Conservation (phyloP, 2,888 invertebrate genomes). For the Calliscelio sp. region DNA sequence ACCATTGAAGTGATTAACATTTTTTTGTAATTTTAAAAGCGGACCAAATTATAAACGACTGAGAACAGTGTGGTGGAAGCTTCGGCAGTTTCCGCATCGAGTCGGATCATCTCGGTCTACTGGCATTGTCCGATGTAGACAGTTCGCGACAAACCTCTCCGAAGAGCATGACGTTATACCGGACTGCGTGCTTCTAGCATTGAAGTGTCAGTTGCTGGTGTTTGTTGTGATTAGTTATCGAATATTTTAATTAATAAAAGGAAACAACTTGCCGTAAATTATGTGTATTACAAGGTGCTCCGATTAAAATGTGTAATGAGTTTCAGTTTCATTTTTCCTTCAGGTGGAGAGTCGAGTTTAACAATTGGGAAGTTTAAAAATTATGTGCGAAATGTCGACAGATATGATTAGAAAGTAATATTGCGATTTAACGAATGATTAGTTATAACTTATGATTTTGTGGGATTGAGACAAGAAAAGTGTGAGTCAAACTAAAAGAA, state of each 20-base stretch:
- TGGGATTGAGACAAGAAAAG: no score
- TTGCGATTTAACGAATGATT: background rate
- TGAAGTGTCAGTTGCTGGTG: slow-evolving; percentile 67
- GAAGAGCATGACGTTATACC: slow-evolving; percentile 76
- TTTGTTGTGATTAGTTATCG: slow-evolving; percentile 10
- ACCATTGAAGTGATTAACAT: slow-evolving; percentile 38
- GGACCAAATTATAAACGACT: slow-evolving; percentile 49
- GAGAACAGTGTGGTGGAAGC: slow-evolving; percentile 61
- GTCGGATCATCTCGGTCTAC: slow-evolving; percentile 79
- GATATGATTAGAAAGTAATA: no score
- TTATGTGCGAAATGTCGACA: background rate
- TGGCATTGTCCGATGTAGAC: slow-evolving; percentile 81
- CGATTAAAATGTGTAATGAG: slow-evolving; percentile 42
- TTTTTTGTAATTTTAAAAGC: slow-evolving; percentile 57
- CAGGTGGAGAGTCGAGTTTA: slow-evolving; percentile 20
- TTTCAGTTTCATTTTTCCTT: slow-evolving; percentile 5
- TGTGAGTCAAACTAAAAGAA: no score
- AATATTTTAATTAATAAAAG: background rate
- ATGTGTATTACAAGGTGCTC: slow-evolving; percentile 44
- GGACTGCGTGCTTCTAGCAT: slow-evolving; percentile 46
- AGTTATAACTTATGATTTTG: background rate
- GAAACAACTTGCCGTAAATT: background rate
- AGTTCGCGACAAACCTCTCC: slow-evolving; percentile 84
- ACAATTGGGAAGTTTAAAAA: background rate
- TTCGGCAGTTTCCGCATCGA: slow-evolving; percentile 80